Percentiles rank a stretch among this genome's conserved stretches.
Conservation (phyloP, 2,113 vertebrate genomes). For the Microtus ochrogaster region DNA sequence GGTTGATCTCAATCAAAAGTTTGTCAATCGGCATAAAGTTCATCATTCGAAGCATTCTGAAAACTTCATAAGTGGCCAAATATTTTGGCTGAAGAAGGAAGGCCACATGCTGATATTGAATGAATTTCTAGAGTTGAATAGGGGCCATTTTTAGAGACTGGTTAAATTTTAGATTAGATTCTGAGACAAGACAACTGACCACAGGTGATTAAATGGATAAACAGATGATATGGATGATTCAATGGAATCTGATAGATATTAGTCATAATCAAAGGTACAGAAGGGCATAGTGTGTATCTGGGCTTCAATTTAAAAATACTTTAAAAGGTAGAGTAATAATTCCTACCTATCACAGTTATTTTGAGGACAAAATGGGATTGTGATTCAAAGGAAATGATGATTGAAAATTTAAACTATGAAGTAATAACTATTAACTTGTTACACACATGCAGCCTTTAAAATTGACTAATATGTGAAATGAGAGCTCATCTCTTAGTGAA, state of each 20-base stretch:
- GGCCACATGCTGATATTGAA: background rate
- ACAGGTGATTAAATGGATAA: conserved; percentile 35
- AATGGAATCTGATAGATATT: conserved; percentile 1
- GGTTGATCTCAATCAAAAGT: background rate
- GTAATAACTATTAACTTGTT: background rate
- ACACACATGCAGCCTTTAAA: conserved; percentile 3
- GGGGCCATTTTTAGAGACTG: background rate
- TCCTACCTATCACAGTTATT: background rate
- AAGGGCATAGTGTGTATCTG: background rate
- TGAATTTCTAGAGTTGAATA: conserved; percentile 4
- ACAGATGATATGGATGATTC: conserved; percentile 2
- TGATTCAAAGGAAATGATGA: conserved; percentile 48
- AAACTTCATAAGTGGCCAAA: conserved; percentile 5
- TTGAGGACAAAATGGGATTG: conserved; percentile 19
- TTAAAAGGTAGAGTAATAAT: conserved; percentile 19
- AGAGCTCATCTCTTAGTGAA: background rate
- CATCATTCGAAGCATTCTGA: background rate
- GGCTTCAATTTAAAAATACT: background rate
- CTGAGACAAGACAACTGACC: conserved; percentile 37
- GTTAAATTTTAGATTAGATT: conserved; percentile 47
- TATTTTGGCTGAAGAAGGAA: conserved; percentile 49
- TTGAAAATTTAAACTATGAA: conserved; percentile 23
- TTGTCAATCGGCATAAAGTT: conserved; percentile 12
- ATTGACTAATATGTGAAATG: background rate
- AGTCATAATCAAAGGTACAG: background rate